phyloP scores from a whole-genome alignment of 2,888 invertebrate genomes.

The Zygaena filipendulae region DNA sequence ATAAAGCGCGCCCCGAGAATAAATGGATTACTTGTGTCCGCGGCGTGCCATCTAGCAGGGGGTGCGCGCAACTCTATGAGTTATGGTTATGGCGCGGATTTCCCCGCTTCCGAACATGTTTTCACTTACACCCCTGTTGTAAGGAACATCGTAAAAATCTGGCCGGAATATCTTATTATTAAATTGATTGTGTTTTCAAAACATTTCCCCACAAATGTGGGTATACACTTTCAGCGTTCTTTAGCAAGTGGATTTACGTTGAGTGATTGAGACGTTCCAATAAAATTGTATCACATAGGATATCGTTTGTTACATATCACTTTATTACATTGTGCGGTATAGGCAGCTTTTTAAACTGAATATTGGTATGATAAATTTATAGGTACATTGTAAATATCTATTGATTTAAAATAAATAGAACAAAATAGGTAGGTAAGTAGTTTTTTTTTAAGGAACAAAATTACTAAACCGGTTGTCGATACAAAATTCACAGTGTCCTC shows the following conservation, averaged over 20 bases:
- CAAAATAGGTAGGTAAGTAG: too few relatives aligned
- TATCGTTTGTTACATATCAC: too few relatives aligned
- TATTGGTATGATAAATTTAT: too few relatives aligned
- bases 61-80: constrained; percentile 51
- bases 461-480: too few relatives aligned
- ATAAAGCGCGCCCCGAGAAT: constrained; percentile 65
- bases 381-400: too few relatives aligned
- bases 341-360: too few relatives aligned
- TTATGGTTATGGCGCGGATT: constrained; percentile 65
- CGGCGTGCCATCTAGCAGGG: constrained; percentile 60
- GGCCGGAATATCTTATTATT: constrained; percentile 47
- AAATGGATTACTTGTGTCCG: constrained; percentile 69
- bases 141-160: constrained; percentile 54
- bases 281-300: not conserved
- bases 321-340: too few relatives aligned
- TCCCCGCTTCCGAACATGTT: constrained; percentile 59
- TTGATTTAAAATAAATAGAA: too few relatives aligned
- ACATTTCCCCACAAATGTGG: constrained; percentile 23
- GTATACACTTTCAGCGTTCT: constrained; percentile 1
- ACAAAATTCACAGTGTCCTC: too few relatives aligned
- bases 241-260: not conserved
- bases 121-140: constrained; percentile 63
- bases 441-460: too few relatives aligned
- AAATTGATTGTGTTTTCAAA: constrained; percentile 46
- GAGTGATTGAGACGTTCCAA: constrained; percentile 4